phyloP scores from a whole-genome alignment of 2,113 vertebrate genomes.

The Echinops telfairi region DNA sequence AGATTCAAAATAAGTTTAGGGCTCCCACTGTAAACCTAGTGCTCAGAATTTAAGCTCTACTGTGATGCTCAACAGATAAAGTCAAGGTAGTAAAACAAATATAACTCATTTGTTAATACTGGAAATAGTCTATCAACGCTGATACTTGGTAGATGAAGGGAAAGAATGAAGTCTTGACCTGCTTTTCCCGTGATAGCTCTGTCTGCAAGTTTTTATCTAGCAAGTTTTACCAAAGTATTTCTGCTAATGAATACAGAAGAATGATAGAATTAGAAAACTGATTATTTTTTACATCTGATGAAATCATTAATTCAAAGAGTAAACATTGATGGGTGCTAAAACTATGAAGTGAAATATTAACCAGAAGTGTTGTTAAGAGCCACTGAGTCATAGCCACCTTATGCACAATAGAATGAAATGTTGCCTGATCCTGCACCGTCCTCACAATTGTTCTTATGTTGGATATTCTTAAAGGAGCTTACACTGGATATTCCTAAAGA shows the following conservation, averaged over 20 bases:
- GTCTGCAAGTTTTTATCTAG: constrained; percentile 12
- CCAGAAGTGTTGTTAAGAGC: neutral
- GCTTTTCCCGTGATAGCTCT: constrained; percentile 4
- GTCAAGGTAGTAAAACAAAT: neutral
- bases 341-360: constrained; percentile 33
- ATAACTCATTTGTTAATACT: neutral
- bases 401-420: no score
- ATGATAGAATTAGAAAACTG: constrained; percentile 23
- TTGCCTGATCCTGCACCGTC: no score
- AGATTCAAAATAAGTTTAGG: no score
- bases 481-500: no score
- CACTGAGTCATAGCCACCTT: no score
- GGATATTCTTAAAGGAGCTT: no score
- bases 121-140: neutral
- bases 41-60: no score
- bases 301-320: constrained; percentile 37
- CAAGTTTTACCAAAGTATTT: neutral
- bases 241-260: neutral
- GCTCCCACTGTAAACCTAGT: no score
- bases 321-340: constrained; percentile 35
- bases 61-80: constrained; percentile 13
- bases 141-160: constrained; percentile 12
- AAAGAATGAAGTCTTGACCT: constrained; percentile 37
- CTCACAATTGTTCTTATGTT: no score
- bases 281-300: constrained; percentile 21